Evolutionary conservation across 2,113 vertebrate species (phyloP).

Genomic region (Rhodinocichla rosea): DNA sequence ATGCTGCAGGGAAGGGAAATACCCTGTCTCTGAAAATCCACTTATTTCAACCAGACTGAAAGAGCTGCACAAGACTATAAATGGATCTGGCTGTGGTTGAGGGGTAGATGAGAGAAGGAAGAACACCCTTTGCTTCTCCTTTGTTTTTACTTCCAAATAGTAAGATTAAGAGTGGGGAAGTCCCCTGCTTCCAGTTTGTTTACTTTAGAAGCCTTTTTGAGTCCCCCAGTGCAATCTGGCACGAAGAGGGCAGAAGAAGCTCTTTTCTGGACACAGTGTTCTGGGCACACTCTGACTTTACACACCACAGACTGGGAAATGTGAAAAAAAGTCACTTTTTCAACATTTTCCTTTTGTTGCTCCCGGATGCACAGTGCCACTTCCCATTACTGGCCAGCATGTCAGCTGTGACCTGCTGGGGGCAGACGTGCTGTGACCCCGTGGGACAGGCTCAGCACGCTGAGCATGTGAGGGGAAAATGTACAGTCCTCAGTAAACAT

Average conservation of each 20-base stretch:
- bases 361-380: neutral
- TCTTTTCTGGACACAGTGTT: neutral
- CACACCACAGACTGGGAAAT: neutral
- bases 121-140: neutral
- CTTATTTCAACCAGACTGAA: constrained; percentile 31
- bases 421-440: neutral
- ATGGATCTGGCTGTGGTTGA: neutral
- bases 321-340: neutral
- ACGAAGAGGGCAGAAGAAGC: neutral
- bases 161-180: neutral
- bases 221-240: neutral
- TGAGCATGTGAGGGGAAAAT: neutral
- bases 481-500: neutral
- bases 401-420: neutral
- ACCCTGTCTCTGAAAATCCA: constrained; percentile 38
- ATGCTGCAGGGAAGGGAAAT: constrained; percentile 39
- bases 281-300: neutral
- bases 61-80: neutral
- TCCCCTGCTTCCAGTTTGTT: neutral
- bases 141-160: neutral
- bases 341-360: neutral
- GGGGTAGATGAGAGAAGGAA: neutral
- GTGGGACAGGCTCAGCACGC: neutral
- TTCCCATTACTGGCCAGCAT: neutral
- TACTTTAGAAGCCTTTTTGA: neutral